Conservation (phyloP, 2,888 invertebrate species). For the Cremastinae sp. region DNA sequence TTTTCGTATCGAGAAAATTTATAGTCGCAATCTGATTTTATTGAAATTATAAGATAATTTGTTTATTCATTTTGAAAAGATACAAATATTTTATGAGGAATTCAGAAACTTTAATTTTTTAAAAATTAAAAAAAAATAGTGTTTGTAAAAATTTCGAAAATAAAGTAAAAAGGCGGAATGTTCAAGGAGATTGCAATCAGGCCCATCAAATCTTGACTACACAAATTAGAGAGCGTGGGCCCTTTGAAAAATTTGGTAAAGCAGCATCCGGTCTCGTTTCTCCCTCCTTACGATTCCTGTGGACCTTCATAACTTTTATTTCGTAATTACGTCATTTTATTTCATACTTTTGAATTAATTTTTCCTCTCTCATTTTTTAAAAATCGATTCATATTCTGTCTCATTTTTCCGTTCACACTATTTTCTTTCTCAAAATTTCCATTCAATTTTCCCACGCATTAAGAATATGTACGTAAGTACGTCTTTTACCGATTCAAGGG, state of each 20-base stretch:
- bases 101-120: too few species aligned
- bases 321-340: neutral
- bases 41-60: too few species aligned
- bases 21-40: neutral
- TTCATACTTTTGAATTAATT: neutral
- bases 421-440: too few species aligned
- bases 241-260: conserved; percentile 43
- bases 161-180: conserved; percentile 17
- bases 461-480: too few species aligned
- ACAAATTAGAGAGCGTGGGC: conserved; percentile 46
- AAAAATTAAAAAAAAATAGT: neutral
- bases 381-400: neutral
- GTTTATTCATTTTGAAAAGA: too few species aligned
- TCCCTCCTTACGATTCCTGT: conserved; percentile 6
- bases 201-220: conserved; percentile 53
- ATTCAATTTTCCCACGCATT: too few species aligned
- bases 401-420: too few species aligned
- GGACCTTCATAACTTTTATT: conserved; percentile 24
- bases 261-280: conserved; percentile 49
- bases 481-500: too few species aligned
- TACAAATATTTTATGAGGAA: too few species aligned
- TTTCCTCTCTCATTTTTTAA: neutral
- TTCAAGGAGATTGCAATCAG: conserved; percentile 42
- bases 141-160: conserved; percentile 24
- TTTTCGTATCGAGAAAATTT: conserved; percentile 12